Base-by-base conservation (phyloP, 2,888 invertebrate genomes). In the Tenthredo mesomela region DNA sequence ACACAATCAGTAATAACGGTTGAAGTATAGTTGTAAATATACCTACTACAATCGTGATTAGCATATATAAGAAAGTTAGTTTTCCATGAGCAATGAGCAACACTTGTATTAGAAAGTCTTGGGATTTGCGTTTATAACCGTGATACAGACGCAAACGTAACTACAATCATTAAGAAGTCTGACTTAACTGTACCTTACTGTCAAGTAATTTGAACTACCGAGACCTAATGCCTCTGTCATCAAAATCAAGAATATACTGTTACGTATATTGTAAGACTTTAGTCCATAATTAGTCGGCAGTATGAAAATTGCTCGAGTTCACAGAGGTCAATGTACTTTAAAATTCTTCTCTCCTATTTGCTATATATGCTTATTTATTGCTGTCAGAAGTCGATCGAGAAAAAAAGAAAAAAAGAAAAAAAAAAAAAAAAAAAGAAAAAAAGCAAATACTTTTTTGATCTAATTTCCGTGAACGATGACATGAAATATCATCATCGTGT, bases 1-100 rank as follows among this genome's bases (percentile, higher is more conserved):
- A 54, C 54, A 54, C 18, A 54, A 18, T n/a, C n/a, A n/a, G n/a
- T 54, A 54, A 54, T 54, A 54, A 54, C 54, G 7, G 54, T 54
- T 54, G n/a, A n/a, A n/a, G 54, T 15, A 67, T 29, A 29, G 29
- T 29, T 12, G 67, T 25, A 33, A 12, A 15, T 5, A 15, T 70
- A 33, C 9, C 9, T 37, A 40, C 70, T 70, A 37, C 70, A 70
- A 37, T 40, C 37, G 47, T 6, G 6, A 58, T 61, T 61, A 61
- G 80, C 61, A 58, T 80, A 58, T 78, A 78, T 78, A 80, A 80
- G 80, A 80, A 61, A 80, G 80, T 80, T 58, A 1, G 80, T 80
- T 80, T 80, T 80, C 58, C 80, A 7, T 40, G 21, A n/a, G 80
- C 80, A 80, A 80, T 61, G 80, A 61, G 40, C 61, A 80, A 40